Evolutionary conservation across 35 echinoderm and acorn worm species (phyloP), one percentile per base, ranked within the genome.

Genomic region (Anneissia japonica): DNA sequence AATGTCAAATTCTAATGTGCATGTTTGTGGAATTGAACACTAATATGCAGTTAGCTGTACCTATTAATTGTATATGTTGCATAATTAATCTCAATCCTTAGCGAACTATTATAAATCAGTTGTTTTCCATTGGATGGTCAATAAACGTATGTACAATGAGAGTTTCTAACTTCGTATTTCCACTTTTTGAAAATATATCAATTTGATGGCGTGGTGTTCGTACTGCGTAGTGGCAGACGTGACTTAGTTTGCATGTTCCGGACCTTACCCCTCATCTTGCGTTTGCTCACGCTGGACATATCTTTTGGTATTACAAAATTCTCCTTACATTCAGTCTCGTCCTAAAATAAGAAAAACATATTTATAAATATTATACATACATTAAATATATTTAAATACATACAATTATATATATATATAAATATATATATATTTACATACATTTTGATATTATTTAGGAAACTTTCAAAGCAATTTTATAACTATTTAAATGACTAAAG

Each of bases 271-370:
- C 26, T 64, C 26, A 9, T 26, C 21, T 64, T 64, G 5, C 51
- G 51, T 64, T 64, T 64, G 51, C 51, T 64, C 11, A 64, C 51
- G 14, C 74, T 38, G 9, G 46, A 55, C 51, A 87, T 86, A 46
- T 83, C 40, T 0, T 72, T 36, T 32, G 90, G 90, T 7, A 79
- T 83, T 0, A 74, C 46, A 82, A 91, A 91, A 51, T 91, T 91
- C 78, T 91, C 90, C 75, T 91, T 91, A 77, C 34, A 82, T 23
- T 91, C 90, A 23, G 87, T 85, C 79, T 80, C 35, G 3, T 81
- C 77, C 83, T 75, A 30, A n/a, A 38, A 81, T 38, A 81, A 32
- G 14, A 86, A 38, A 86, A 80, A 91, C 31, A 46, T 36, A 77
- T 19, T 86, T 51, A 26, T 21, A 19, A 29, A 7, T 12, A 32